A percentile compares a stretch with the other conserved stretches of the same genome.
Conservation (phyloP, 2,797 vertebrate species). For the Lophius americanus region DNA sequence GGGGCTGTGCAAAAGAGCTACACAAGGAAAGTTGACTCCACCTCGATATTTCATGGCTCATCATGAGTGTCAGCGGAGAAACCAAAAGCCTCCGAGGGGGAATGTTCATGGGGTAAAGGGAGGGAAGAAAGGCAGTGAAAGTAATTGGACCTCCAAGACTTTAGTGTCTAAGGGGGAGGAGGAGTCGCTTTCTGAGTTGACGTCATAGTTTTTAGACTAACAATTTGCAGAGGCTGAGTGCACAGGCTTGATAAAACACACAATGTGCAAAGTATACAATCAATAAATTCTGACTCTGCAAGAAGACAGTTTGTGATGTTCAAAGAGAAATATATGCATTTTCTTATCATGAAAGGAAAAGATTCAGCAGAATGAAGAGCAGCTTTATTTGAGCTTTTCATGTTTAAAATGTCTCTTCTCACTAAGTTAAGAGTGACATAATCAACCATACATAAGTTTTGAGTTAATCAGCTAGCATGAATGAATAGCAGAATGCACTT, state of each 20-base stretch:
- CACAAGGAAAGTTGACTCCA: conserved; percentile 50
- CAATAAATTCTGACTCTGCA: conserved; percentile 31
- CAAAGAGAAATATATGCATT: conserved; percentile 45
- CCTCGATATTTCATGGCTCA: conserved; percentile 55
- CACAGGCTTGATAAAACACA: conserved; percentile 23
- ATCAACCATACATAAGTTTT: background rate
- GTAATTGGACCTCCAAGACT: conserved; percentile 37
- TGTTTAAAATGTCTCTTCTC: background rate
- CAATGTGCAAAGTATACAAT: conserved; percentile 19
- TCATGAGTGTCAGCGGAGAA: conserved; percentile 55
- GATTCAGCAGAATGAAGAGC: conserved; percentile 5
- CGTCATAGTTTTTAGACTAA: conserved; percentile 68
- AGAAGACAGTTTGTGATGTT: conserved; percentile 9
- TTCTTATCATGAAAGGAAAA: conserved; percentile 17
- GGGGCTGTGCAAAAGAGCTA: conserved; percentile 34
- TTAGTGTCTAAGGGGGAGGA: background rate
- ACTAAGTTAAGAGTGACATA: background rate
- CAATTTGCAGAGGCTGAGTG: conserved; percentile 29
- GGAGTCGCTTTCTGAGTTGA: conserved; percentile 38
- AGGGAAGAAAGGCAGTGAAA: conserved; percentile 41
- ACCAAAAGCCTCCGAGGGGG: conserved; percentile 36
- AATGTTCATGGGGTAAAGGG: conserved; percentile 41
- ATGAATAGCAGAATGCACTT: background rate
- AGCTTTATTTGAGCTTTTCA: conserved; percentile 1
- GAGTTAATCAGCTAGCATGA: background rate